Evolutionary conservation across 2,113 vertebrate species (phyloP).

Genomic region (Platysternon megacephalum): DNA sequence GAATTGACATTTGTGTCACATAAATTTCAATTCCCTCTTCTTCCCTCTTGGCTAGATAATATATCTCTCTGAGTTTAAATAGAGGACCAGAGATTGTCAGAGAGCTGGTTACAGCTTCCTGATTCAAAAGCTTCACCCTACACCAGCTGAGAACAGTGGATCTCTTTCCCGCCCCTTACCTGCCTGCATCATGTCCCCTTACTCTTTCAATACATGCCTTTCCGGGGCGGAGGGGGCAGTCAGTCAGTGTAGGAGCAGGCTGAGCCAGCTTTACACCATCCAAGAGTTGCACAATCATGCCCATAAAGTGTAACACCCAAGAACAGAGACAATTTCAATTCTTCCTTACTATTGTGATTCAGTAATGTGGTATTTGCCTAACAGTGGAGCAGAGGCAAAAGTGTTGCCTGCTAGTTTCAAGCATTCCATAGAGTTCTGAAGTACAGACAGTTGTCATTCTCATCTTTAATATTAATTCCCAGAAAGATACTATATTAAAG

Average conservation of each 20-base stretch:
- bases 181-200: neutral
- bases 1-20: accelerated
- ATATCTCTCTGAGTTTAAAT: neutral
- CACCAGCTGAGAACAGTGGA: accelerated
- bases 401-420: neutral
- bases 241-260: neutral
- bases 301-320: accelerated
- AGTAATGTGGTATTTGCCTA: accelerated
- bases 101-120: accelerated
- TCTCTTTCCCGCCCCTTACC: neutral
- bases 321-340: neutral
- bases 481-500: neutral
- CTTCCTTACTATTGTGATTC: accelerated
- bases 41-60: accelerated
- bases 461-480: neutral
- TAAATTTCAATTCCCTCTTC: neutral
- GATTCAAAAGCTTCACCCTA: neutral
- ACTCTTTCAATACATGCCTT: neutral
- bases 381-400: neutral
- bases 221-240: neutral
- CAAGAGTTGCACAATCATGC: accelerated
- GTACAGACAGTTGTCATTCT: neutral
- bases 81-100: accelerated
- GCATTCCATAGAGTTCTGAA: neutral
- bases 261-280: neutral